Evolutionary conservation across 2,888 invertebrate species (phyloP), one percentile per base, ranked within the genome.

Genomic region (Cyclophora albipunctata): DNA sequence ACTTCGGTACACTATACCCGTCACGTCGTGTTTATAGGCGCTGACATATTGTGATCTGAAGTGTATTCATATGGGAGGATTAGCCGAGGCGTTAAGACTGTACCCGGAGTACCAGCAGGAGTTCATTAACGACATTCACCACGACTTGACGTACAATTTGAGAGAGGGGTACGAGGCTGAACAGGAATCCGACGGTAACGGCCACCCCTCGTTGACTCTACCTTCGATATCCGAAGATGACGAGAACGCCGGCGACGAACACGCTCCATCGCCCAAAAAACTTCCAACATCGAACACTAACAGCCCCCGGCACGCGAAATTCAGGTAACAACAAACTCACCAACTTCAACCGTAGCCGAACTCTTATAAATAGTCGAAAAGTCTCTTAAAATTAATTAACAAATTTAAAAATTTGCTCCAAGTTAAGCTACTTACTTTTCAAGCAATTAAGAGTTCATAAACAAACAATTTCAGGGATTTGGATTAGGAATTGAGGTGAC

Each of bases 211-310:
- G 2, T 83, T 97, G 58, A 95, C 96, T 0, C 82, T 96, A 45
- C 98, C 98, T 3, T 97, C 97, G 41, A 98, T 98, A 73, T 97
- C 97, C 53, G 98, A 98, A 80, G 98, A 98, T 63, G 98, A 98
- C 71, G 98, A 97, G 78, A 96, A 96, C 67, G 93, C 93, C 34
- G 94, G 94, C 40, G 96, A 96, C 52, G 92, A 93, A 37, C 90
- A 90, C 5, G 91, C 92, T 3, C 90, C 92, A 0, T 91, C 92
- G 46, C 93, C 91, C 34, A 93, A 91, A 50, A 93, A 90, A 67
- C 78, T 74, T 3, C 67, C 82, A 1, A 90, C 92, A 34, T 92
- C 93, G 0, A 75, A 91, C 47, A 90, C 91, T 47, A 87, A 77
- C 47, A 94, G 93, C 73, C 94, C 94, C 0, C 84, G 93, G 57